A percentile compares a stretch with the other conserved stretches of the same genome.
Conservation (phyloP, 1,140 invertebrate genomes). For the Pomacea maculata region DNA sequence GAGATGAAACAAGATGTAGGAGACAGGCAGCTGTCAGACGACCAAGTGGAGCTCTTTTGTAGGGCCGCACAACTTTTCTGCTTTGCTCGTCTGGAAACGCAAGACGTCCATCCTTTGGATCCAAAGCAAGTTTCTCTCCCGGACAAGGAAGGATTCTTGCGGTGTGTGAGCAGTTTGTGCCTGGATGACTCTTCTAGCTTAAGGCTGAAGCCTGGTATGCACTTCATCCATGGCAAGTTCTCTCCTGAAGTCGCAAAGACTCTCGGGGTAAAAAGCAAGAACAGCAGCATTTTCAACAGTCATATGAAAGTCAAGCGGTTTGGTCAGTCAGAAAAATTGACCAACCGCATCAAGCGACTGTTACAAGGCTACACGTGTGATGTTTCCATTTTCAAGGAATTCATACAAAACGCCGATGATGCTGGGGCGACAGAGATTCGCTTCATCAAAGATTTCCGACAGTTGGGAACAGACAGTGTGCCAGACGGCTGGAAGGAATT, state of each 20-base stretch:
- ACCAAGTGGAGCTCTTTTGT: not conserved
- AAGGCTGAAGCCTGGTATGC: constrained; percentile 19
- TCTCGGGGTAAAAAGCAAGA: constrained; percentile 45
- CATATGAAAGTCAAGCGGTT: constrained; percentile 36
- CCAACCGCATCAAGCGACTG: constrained; percentile 50
- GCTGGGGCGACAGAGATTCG: constrained; percentile 57
- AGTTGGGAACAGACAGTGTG: constrained; percentile 35
- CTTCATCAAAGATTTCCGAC: constrained; percentile 54
- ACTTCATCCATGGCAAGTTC: constrained; percentile 37
- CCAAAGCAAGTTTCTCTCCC: constrained; percentile 23
- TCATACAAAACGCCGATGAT: constrained; percentile 67
- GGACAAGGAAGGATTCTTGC: constrained; percentile 29
- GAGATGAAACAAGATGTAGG: not conserved
- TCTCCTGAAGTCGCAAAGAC: constrained; percentile 26
- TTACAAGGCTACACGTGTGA: constrained; percentile 54
- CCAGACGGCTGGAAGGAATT: constrained; percentile 40
- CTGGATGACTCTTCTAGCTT: constrained; percentile 37
- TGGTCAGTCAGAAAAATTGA: constrained; percentile 56
- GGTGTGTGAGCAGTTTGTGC: constrained; percentile 26
- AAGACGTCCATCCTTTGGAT: not conserved
- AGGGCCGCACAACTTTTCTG: not conserved
- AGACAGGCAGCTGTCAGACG: not conserved
- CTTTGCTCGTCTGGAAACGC: not conserved
- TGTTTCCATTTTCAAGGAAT: constrained; percentile 50
- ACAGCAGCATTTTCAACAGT: constrained; percentile 23